Evolutionary conservation across 1,140 invertebrate genomes (phyloP), one percentile per base, ranked within the genome.

Genomic region (Onthophagus taurus): DNA sequence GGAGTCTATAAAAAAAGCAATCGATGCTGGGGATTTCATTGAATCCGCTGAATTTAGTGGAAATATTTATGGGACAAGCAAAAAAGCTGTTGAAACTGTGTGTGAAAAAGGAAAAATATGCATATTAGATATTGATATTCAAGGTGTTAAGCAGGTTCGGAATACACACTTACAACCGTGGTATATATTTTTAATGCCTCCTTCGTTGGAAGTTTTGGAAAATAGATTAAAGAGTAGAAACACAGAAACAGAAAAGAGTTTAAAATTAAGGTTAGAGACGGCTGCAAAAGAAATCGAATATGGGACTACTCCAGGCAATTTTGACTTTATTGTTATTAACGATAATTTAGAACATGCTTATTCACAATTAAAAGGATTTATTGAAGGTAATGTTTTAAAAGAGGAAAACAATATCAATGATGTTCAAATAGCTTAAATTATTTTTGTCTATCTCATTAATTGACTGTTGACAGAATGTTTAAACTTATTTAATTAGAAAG

Each of bases 31-130:
- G 34, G 86, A 94, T 52, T 99, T 99, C 67, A 78, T 99, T 43
- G 96, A 99, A 70, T 78, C 76, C 54, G 92, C 95, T 7, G 73
- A 74, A 43, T 99, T 93, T 61, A 89, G 92, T 52, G 89, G 86
- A 7, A 98, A 99, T 65, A 69, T 89, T 58, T 99, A 99, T 72
- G 96, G 96, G 38, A 99, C 95, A 52, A 97, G 93, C 62, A 92
- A 93, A 70, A 70, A 71, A 56, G 83, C 93, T 0, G 86, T 99
- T 0, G 73, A 88, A 60, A 76, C 81, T 53, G 85, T 98, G 1
- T 74, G 79, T 42, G 67, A 72, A 9, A 68, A 74, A 33, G 93
- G 92, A 2, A 86, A 85, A 63, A 81, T 58, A 4, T 58, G 56
- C 37, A 42, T 59, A 9, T 64, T 99, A 41, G 96, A 99, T 60